Conservation (phyloP, 2,888 invertebrate species). For the Coremacera marginata region DNA sequence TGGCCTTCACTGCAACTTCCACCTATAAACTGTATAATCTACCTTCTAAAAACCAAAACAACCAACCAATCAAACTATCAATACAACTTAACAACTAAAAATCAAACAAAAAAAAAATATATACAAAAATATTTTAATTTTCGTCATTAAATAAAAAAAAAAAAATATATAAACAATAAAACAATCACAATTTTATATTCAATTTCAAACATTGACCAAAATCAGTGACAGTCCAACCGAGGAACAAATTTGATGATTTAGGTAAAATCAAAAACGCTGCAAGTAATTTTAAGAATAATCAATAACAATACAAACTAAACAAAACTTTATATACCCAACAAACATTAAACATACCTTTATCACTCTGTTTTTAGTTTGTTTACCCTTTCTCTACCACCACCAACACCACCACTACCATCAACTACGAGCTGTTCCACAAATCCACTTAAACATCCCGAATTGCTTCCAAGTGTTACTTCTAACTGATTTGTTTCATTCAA, state of each 20-base stretch:
- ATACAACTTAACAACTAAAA: slow-evolving; percentile 36
- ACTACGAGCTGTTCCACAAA: not conserved
- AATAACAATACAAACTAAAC: slow-evolving; percentile 39
- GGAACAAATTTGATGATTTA: slow-evolving; percentile 79
- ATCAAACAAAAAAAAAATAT: slow-evolving; percentile 38
- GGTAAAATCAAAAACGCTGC: slow-evolving; percentile 70
- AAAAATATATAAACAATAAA: slow-evolving; percentile 36
- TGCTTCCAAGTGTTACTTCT: not conserved
- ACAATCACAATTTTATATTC: slow-evolving; percentile 36
- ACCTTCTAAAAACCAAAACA: slow-evolving; percentile 39
- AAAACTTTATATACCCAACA: slow-evolving; percentile 16
- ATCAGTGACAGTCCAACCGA: slow-evolving; percentile 78
- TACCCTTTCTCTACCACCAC: slow-evolving; percentile 29
- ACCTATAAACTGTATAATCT: slow-evolving; percentile 46
- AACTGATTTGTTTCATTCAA: not conserved
- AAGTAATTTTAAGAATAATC: slow-evolving; percentile 50
- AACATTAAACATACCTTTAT: slow-evolving; percentile 28
- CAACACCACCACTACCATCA: not conserved
- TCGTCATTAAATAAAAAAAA: slow-evolving; percentile 33
- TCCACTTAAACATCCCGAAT: not conserved
- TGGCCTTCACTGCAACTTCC: slow-evolving; percentile 48
- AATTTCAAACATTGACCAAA: slow-evolving; percentile 59
- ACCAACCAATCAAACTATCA: slow-evolving; percentile 38
- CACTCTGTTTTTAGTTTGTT: slow-evolving; percentile 37
- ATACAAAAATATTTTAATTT: slow-evolving; percentile 39